Evolutionary conservation across 2,888 invertebrate genomes (phyloP), one percentile per base, ranked within the genome.

Genomic region (Agrypnus murinus): DNA sequence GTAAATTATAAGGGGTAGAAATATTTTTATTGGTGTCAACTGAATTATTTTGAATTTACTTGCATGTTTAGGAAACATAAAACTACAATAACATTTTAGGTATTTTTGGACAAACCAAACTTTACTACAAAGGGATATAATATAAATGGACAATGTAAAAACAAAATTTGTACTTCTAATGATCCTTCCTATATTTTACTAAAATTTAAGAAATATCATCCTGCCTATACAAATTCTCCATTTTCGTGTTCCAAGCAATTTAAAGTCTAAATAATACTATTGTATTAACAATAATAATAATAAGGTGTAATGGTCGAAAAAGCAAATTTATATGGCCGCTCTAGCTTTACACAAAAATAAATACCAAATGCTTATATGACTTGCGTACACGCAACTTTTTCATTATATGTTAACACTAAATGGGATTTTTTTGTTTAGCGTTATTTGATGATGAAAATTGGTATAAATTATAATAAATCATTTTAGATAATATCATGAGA

Each of bases 381-480:
- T 25, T 48, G 34, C 48, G 36, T 46, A 62, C 62, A 62, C 62
- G 62, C 62, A 62, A 62, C 48, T 62, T 62, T 62, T 62, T 62
- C 62, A 62, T 62, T 62, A 62, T 48, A 34, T 12, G 12, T 38
- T 43, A 14, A 34, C 45, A 9, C 62, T 15, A 43, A 45, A 15
- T 43, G n/a, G 19, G 12, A 19, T 15, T n/a, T 15, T 10, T 48
- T 48, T 48, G 25, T 19, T 25, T 17, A n/a, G 25, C 14, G 17
- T 17, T 48, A 31, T 48, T 48, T 19, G 25, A 19, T 48, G 10
- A 14, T 14, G 7, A 15, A 48, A 48, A 48, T 25, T 48, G 25
- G 12, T 10, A 19, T n/a, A n/a, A 48, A 48, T 48, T 48, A 48
- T 48, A 7, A 48, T 48, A 48, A 48, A 48, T 48, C 48, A 48